Conservation (phyloP, 2,113 vertebrate species). For the Corythornis cristatus region DNA sequence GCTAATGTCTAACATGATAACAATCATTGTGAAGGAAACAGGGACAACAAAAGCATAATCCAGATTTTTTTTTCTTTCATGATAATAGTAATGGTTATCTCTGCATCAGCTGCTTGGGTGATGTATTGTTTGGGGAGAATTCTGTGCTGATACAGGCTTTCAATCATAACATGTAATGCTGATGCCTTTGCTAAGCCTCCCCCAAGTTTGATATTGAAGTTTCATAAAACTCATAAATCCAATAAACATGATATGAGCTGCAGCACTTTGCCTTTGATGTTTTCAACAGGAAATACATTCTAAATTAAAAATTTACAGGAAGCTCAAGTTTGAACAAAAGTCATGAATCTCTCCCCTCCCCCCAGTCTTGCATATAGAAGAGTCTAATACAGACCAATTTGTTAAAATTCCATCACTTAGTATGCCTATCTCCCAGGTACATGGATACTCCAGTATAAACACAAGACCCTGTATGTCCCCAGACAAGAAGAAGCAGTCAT, state of each 20-base stretch:
- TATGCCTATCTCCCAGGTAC: background rate
- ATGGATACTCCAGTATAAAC: background rate
- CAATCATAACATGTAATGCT: background rate
- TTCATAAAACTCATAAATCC: background rate
- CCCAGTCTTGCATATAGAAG: background rate
- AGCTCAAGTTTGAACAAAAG: background rate
- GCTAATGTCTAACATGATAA: background rate
- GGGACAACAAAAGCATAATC: background rate
- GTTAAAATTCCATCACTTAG: background rate
- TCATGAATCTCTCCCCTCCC: background rate
- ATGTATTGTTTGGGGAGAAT: background rate
- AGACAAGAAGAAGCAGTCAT: background rate
- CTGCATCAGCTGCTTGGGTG: background rate
- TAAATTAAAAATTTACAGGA: background rate
- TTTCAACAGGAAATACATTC: background rate
- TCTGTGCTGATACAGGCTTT: background rate
- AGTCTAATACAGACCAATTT: background rate
- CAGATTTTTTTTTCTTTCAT: background rate
- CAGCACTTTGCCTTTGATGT: background rate
- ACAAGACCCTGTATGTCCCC: background rate
- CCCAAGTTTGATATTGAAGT: background rate
- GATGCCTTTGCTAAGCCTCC: background rate
- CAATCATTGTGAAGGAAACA: background rate
- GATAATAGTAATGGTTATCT: background rate
- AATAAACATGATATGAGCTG: background rate